Conservation (phyloP, 2,113 vertebrate genomes). For the Sturnus vulgaris region DNA sequence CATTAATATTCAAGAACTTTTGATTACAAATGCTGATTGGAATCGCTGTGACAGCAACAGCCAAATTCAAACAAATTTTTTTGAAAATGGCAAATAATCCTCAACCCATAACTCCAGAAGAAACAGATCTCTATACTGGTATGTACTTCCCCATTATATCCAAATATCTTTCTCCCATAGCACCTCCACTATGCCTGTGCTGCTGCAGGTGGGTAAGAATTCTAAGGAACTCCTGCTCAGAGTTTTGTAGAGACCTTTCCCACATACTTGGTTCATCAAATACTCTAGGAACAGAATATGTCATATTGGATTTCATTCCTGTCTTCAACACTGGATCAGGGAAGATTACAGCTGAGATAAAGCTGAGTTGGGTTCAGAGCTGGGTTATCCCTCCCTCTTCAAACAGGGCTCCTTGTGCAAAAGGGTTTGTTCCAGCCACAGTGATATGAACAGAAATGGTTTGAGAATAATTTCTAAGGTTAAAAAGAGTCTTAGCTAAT, state of each 20-base stretch:
- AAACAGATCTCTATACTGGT: background rate
- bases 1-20: background rate
- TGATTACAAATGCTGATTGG: background rate
- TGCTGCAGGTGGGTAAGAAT: background rate
- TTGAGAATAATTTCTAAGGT: background rate
- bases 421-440: background rate
- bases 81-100: background rate
- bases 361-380: background rate
- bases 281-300: background rate
- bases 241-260: background rate
- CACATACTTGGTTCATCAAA: background rate
- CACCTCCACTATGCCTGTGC: accelerated
- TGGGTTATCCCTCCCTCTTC: background rate
- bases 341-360: background rate
- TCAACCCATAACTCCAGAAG: background rate
- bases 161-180: background rate
- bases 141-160: background rate
- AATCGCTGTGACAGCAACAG: background rate
- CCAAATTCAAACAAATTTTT: background rate
- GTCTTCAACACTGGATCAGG: background rate
- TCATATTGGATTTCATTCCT: background rate
- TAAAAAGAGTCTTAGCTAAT: background rate
- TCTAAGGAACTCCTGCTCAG: background rate
- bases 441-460: background rate
- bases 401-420: background rate